Conservation (phyloP, 2,113 vertebrate genomes). For the Clarias batrachus region DNA sequence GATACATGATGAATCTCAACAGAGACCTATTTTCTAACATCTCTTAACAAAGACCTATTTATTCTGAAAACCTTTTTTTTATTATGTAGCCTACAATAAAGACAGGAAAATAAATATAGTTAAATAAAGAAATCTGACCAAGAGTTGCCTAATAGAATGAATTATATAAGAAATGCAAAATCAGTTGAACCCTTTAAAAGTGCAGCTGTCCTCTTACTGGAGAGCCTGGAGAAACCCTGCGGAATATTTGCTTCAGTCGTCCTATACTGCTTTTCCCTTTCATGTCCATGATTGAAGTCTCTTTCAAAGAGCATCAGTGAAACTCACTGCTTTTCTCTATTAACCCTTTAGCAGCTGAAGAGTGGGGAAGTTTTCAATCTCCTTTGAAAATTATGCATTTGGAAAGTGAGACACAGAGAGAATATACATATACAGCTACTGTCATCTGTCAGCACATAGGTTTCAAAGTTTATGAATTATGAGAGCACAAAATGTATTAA, state of each 20-base stretch:
- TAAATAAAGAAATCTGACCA: conserved; percentile 18
- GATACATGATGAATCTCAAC: too few species aligned
- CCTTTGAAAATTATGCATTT: background rate
- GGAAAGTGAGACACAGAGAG: background rate
- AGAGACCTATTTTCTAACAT: background rate
- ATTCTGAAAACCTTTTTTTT: background rate
- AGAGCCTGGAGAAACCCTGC: background rate
- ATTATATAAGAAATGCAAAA: conserved; percentile 20
- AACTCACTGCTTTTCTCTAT: conserved; percentile 29
- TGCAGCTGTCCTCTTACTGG: background rate
- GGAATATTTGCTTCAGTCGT: conserved; percentile 1
- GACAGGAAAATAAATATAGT: background rate
- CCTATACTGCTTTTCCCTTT: conserved; percentile 12
- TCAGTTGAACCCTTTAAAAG: background rate
- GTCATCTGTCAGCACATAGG: background rate
- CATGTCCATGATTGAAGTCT: conserved; percentile 39
- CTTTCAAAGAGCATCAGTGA: conserved; percentile 38
- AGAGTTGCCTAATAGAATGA: background rate
- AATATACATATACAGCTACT: background rate
- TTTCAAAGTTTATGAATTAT: background rate
- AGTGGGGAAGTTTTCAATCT: background rate
- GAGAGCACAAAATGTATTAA: background rate
- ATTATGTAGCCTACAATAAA: background rate
- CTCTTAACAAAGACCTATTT: background rate
- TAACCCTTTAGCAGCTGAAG: conserved; percentile 14